These are phyloP conservation scores for Australoheros scitulus DNA, from an alignment of 2,113 vertebrate genomes.

Conservation along the genomic window DNA sequence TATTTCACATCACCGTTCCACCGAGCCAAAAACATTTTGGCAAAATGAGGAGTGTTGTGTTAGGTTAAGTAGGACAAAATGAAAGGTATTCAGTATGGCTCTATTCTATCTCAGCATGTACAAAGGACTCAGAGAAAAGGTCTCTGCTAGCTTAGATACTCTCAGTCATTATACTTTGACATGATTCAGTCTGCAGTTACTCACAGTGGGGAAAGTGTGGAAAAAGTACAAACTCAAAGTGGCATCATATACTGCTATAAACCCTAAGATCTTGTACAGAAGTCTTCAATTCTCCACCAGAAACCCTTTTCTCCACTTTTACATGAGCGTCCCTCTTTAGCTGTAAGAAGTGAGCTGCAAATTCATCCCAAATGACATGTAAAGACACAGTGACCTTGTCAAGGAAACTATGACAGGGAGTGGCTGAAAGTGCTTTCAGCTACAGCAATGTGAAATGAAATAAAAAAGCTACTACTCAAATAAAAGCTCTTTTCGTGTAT, in stretches of 20 bases:
- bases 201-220: background rate
- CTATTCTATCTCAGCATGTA: slow-evolving; percentile 17
- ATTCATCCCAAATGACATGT: background rate
- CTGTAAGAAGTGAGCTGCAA: background rate
- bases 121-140: background rate
- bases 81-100: slow-evolving; percentile 34
- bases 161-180: slow-evolving; percentile 14
- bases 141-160: slow-evolving; percentile 1
- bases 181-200: background rate
- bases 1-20: slow-evolving; percentile 52
- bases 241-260: background rate
- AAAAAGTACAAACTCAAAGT: background rate
- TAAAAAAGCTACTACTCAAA: background rate
- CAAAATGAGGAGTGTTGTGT: slow-evolving; percentile 45
- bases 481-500: background rate
- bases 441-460: background rate
- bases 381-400: slow-evolving; percentile 30
- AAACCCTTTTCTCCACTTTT: background rate
- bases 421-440: slow-evolving; percentile 3
- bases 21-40: slow-evolving; percentile 60
- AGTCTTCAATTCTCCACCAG: background rate
- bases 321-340: background rate
- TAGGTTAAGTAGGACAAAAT: slow-evolving; percentile 55
- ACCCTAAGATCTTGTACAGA: background rate
- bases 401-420: background rate